phyloP scores from a whole-genome alignment of 2,888 invertebrate genomes.

The Cheilosia soror region DNA sequence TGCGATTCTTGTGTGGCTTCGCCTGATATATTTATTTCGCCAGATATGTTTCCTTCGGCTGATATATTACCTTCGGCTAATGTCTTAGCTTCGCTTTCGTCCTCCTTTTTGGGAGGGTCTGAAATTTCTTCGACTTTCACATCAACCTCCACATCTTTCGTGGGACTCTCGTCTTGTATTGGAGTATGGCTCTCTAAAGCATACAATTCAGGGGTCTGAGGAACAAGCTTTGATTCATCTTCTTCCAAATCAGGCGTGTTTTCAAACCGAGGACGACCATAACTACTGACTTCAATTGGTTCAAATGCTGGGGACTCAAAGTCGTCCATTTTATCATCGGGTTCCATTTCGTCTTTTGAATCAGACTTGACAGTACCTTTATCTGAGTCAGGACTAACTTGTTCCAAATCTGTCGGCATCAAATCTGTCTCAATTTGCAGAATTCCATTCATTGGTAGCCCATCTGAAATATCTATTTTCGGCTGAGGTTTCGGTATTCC shows the following conservation, averaged over 20 bases:
- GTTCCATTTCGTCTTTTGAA: constrained; percentile 80
- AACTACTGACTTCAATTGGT: constrained; percentile 84
- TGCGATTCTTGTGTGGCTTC: constrained; percentile 86
- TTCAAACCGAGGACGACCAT: constrained; percentile 76
- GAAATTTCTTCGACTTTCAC: constrained; percentile 36
- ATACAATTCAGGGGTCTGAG: neutral
- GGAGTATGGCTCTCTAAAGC: neutral
- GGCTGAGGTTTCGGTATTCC: constrained; percentile 90
- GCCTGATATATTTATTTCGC: constrained; percentile 83
- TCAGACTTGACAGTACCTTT: constrained; percentile 85
- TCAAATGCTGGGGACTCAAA: constrained; percentile 89
- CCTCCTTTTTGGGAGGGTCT: constrained; percentile 17
- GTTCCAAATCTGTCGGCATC: constrained; percentile 91
- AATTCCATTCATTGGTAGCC: constrained; percentile 79
- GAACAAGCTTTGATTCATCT: neutral
- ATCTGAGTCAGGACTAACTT: constrained; percentile 92
- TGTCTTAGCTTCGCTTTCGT: constrained; percentile 78
- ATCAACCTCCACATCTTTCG: constrained; percentile 73
- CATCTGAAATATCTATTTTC: constrained; percentile 68
- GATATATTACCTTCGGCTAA: constrained; percentile 84
- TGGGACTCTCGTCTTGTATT: constrained; percentile 74
- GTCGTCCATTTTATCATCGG: constrained; percentile 80
- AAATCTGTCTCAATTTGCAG: constrained; percentile 85
- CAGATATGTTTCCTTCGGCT: constrained; percentile 80
- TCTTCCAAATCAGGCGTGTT: constrained; percentile 76